Conservation (phyloP, 2,113 vertebrate genomes). For the Plecturocebus donacophilus region DNA sequence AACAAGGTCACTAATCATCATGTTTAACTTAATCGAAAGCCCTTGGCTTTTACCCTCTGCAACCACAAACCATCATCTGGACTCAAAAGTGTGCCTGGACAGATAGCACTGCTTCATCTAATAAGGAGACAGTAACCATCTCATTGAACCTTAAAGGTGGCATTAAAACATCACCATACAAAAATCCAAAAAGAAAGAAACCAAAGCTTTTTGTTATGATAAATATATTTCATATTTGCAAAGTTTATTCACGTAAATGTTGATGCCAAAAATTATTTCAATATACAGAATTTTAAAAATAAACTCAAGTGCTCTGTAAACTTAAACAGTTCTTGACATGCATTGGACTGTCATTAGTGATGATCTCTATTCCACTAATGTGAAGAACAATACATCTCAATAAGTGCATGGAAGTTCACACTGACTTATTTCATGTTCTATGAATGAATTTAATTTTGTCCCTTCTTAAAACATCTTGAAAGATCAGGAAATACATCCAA, state of each 20-base stretch:
- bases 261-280: too few relatives aligned
- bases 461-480: background rate
- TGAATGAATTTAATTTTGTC: conserved; percentile 32
- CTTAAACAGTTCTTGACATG: background rate
- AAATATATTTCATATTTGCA: background rate
- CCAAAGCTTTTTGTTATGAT: background rate
- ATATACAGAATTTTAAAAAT: background rate
- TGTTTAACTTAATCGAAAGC: conserved; percentile 91
- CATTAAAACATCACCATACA: conserved; percentile 95
- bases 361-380: background rate
- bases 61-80: conserved; percentile 89
- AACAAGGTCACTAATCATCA: conserved; percentile 95
- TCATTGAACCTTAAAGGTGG: conserved; percentile 91
- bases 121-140: conserved; percentile 86
- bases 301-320: background rate
- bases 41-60: conserved; percentile 95
- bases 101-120: conserved; percentile 94
- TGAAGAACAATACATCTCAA: background rate
- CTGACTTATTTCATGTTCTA: conserved; percentile 1
- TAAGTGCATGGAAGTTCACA: background rate
- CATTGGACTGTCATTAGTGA: background rate
- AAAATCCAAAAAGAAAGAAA: conserved; percentile 82
- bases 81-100: conserved; percentile 70
- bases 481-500: background rate
- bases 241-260: background rate